Evolutionary conservation across 2,888 invertebrate species (phyloP).

Genomic region (Tetragonisca angustula): DNA sequence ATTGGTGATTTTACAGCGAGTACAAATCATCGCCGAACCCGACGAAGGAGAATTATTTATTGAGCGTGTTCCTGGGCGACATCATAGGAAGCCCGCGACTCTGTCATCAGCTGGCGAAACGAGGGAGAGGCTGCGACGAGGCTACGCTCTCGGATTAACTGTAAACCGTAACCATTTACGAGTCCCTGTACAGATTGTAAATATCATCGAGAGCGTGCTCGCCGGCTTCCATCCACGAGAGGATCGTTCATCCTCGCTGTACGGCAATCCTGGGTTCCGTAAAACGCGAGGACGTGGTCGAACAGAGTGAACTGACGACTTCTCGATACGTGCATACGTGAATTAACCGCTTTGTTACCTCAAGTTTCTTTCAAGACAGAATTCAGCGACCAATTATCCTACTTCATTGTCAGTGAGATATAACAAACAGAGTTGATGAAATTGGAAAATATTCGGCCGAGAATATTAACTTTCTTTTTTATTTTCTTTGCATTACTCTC

Average conservation of each 20-base stretch:
- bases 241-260: conserved; percentile 27
- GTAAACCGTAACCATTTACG: conserved; percentile 33
- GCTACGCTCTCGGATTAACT: conserved; percentile 61
- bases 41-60: conserved; percentile 90
- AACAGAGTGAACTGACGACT: background rate
- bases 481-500: background rate
- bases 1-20: conserved; percentile 86
- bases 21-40: conserved; percentile 90
- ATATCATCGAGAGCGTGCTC: conserved; percentile 50
- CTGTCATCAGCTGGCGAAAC: conserved; percentile 92
- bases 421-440: background rate
- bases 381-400: background rate
- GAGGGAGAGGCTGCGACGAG: conserved; percentile 86
- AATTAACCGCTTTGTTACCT: conserved; percentile 35
- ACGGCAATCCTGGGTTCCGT: conserved; percentile 1
- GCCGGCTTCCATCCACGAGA: background rate
- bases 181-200: conserved; percentile 55
- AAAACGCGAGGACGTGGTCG: background rate
- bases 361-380: background rate
- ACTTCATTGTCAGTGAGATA: background rate
- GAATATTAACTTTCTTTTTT: background rate
- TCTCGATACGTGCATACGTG: background rate
- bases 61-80: conserved; percentile 94
- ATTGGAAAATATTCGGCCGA: background rate
- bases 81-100: conserved; percentile 92